Conservation (phyloP, 2,113 vertebrate genomes). For the Gnathonemus longibarbis region DNA sequence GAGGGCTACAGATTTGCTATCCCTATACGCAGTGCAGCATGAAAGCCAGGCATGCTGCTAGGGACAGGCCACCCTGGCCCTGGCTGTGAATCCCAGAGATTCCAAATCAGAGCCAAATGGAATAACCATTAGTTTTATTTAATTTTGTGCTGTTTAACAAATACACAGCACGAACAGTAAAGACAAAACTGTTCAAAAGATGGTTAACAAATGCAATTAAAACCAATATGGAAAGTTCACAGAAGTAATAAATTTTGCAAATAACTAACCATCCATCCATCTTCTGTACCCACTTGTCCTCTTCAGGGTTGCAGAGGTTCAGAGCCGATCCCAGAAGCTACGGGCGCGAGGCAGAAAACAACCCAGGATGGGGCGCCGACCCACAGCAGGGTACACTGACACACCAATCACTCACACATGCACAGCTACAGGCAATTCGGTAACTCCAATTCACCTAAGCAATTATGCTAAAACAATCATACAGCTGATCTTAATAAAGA, state of each 20-base stretch:
- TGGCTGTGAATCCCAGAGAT: background rate
- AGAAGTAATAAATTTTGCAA: background rate
- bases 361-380: background rate
- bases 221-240: background rate
- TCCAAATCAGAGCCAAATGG: background rate
- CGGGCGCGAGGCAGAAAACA: background rate
- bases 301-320: background rate
- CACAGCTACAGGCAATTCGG: background rate
- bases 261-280: background rate
- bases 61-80: background rate
- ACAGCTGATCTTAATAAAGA: background rate
- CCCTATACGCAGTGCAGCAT: background rate
- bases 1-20: background rate
- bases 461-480: background rate
- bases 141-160: background rate
- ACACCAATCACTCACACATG: background rate
- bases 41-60: background rate
- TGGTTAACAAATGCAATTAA: background rate
- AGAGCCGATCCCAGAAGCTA: background rate
- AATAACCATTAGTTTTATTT: background rate
- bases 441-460: background rate
- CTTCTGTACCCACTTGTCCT: background rate
- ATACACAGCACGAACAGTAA: background rate
- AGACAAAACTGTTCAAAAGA: background rate
- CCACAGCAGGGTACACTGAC: background rate